Conservation (phyloP, 2,888 invertebrate genomes). For the Acrocyrtus sp. region DNA sequence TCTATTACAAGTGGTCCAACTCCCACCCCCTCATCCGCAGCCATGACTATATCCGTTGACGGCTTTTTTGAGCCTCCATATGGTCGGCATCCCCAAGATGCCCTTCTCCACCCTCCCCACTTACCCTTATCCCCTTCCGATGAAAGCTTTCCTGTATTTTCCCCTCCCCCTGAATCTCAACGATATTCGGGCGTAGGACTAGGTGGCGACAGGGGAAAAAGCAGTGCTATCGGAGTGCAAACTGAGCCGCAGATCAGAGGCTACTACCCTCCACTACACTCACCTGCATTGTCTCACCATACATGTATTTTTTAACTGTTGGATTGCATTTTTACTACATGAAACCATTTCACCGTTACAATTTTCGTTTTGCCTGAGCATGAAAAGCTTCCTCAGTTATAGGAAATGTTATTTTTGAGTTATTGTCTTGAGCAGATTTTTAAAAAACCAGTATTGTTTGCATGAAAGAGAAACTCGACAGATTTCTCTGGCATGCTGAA, state of each 20-base stretch:
- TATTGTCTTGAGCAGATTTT: too few species aligned
- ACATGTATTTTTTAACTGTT: conserved; percentile 75
- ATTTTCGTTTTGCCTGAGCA: neutral
- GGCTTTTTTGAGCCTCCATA: conserved; percentile 78
- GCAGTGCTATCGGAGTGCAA: conserved; percentile 68
- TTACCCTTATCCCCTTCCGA: conserved; percentile 68
- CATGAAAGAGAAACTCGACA: too few species aligned
- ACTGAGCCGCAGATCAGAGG: conserved; percentile 70
- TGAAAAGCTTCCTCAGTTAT: too few species aligned
- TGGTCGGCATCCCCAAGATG: conserved; percentile 52
- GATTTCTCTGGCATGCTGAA: neutral
- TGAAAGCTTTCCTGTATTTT: conserved; percentile 86
- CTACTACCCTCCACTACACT: conserved; percentile 78
- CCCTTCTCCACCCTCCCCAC: conserved; percentile 76
- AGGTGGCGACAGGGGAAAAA: conserved; percentile 65
- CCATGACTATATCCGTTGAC: conserved; percentile 85
- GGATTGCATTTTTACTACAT: conserved; percentile 20
- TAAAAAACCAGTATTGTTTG: too few species aligned
- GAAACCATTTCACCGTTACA: neutral
- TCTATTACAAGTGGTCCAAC: conserved; percentile 61
- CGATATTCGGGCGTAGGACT: conserved; percentile 47
- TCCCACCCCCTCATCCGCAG: conserved; percentile 85
- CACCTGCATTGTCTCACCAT: conserved; percentile 86
- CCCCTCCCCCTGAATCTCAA: conserved; percentile 75
- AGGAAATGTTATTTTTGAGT: too few species aligned